Conservation (phyloP, 1,140 invertebrate genomes). For the Drosophila melanogaster region Release_6_plus_ISO1_MT NT_033779.5:19021501-19022000, state of each 20-base stretch:
- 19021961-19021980: no score
- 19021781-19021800: no score
- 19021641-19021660: conserved; percentile 4
- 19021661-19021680: conserved; percentile 17
- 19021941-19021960: no score
- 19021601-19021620: conserved; percentile 33
- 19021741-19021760: conserved; percentile 66
- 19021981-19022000: no score
- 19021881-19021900: neutral
- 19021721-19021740: conserved; percentile 84
- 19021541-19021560: conserved; percentile 37
- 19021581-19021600: conserved; percentile 16
- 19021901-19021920: no score
- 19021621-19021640: conserved; percentile 5
- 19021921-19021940: no score
- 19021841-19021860: conserved; percentile 23
- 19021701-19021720: conserved; percentile 81
- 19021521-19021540: conserved; percentile 63
- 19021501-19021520: conserved; percentile 84
- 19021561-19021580: conserved; percentile 52
- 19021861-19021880: neutral
- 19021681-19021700: conserved; percentile 36
- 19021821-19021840: conserved; percentile 33
- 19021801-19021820: no score
- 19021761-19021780: conserved; percentile 58